phyloP scores from a whole-genome alignment of 2,888 invertebrate species.

The Amphiduros pacificus region DNA sequence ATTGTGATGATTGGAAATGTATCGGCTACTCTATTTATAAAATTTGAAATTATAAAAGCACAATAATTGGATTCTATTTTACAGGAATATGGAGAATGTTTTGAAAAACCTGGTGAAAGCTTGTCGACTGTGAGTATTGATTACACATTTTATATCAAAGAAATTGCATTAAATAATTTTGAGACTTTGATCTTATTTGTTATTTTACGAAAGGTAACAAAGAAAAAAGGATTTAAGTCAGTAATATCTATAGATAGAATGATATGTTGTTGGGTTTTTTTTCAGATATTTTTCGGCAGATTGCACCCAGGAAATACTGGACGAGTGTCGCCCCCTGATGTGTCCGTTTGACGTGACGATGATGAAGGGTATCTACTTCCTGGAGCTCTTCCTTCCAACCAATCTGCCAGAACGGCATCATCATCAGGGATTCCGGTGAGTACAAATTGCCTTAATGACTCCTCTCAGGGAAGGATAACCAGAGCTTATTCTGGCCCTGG shows the following conservation, averaged over 20 bases:
- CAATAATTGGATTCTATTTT: slow-evolving; percentile 27
- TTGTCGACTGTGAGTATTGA: slow-evolving; percentile 52
- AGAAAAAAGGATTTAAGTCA: too few relatives aligned
- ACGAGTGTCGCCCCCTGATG: slow-evolving; percentile 77
- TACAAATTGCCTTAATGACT: too few relatives aligned
- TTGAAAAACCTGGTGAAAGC: slow-evolving; percentile 54
- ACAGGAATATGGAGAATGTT: slow-evolving; percentile 56
- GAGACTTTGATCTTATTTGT: too few relatives aligned
- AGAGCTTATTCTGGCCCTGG: too few relatives aligned
- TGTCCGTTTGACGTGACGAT: slow-evolving; percentile 70
- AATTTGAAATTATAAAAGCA: too few relatives aligned
- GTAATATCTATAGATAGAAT: too few relatives aligned
- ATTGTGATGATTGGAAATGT: background rate
- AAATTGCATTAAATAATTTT: too few relatives aligned
- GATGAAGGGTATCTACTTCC: slow-evolving; percentile 60
- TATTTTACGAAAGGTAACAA: too few relatives aligned
- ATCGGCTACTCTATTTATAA: too few relatives aligned
- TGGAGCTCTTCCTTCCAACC: slow-evolving; percentile 79
- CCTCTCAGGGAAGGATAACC: too few relatives aligned
- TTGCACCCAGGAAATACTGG: slow-evolving; percentile 83
- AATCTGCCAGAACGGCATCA: slow-evolving; percentile 66
- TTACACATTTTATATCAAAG: too few relatives aligned
- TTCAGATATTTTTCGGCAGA: slow-evolving; percentile 58
- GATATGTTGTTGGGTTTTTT: background rate
- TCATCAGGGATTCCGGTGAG: slow-evolving; percentile 65